A percentile compares a stretch with the other conserved stretches of the same genome.
Conservation (phyloP, 2,113 vertebrate genomes). For the Cephalopterus ornatus region DNA sequence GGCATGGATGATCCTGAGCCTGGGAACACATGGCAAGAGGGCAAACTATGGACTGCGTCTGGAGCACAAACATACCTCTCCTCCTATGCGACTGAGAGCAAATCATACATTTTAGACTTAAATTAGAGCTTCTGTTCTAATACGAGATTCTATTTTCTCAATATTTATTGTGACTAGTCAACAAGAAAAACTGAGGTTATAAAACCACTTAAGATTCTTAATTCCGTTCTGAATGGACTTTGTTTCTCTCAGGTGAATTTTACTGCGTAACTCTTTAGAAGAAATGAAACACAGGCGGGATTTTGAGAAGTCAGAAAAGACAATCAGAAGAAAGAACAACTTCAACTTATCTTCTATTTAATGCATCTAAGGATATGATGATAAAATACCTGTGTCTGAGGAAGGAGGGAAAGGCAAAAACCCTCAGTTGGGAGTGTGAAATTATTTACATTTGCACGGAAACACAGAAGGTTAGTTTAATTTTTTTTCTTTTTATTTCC, state of each 20-base stretch:
- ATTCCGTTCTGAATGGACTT: not conserved
- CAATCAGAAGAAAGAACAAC: not conserved
- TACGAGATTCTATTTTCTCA: not conserved
- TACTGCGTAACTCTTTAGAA: not conserved
- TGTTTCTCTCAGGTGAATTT: not conserved
- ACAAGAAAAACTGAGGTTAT: not conserved
- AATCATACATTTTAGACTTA: not conserved
- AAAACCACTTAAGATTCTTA: not conserved
- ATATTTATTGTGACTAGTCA: not conserved
- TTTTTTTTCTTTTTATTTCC: not conserved
- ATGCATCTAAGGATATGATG: not conserved
- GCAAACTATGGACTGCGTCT: not conserved
- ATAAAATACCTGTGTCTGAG: not conserved
- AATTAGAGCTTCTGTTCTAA: not conserved
- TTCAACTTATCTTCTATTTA: not conserved
- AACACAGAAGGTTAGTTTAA: not conserved
- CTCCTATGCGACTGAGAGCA: not conserved
- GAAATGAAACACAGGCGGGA: not conserved
- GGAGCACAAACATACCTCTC: not conserved
- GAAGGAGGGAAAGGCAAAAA: not conserved
- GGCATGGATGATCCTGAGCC: slow-evolving; percentile 87
- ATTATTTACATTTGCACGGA: not conserved
- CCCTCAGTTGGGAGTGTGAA: not conserved
- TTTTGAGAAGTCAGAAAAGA: not conserved
- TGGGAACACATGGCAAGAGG: slow-evolving; percentile 58